Evolutionary conservation across 2,797 vertebrate species (phyloP), one percentile per base, ranked within the genome.

Genomic region (Sebastes miniatus): DNA sequence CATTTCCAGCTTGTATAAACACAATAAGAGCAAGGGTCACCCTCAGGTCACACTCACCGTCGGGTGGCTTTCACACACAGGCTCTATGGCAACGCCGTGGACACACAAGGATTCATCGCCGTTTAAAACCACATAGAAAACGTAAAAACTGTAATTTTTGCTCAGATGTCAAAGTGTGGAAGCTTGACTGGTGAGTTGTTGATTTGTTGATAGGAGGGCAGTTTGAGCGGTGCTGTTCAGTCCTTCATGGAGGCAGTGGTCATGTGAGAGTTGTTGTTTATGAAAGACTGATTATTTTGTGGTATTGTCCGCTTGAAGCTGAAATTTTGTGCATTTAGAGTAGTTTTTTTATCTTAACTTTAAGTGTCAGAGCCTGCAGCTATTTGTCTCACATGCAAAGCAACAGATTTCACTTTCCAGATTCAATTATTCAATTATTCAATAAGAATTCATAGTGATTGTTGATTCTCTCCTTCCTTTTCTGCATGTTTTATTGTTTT

Each of bases 1-100:
- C 91, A 94, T 94, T 95, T 94, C 78, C 88, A 89, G 89, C 77
- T 83, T 75, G 62, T 90, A 87, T 81, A 83, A 89, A 93, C 88
- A 94, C 91, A 94, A 93, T 87, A 88, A 90, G 87, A 80, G 84
- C 86, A 70, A 68, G 68, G 91, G 88, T 91, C 79, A 31, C 56
- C 3, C 20, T 24, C 27, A 20, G 91, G 93, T 86, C 85, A 81
- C 69, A 56, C 25, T 47, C 76, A 61, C 79, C 52, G 81, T 69
- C 69, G 12, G 13, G 66, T 32, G 83, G 79, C 68, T 72, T 84
- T 82, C 77, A 89, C 39, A 89, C 39, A 58, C 75, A 2, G 22
- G 54, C 72, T 81, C 73, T 77, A 36, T 85, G 59, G 78, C 77
- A 75, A 56, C 73, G 13, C 25, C 5, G 61, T 9, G 47, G 72